phyloP scores from a whole-genome alignment of 2,113 vertebrate species.

The Falcunculus frontatus region DNA sequence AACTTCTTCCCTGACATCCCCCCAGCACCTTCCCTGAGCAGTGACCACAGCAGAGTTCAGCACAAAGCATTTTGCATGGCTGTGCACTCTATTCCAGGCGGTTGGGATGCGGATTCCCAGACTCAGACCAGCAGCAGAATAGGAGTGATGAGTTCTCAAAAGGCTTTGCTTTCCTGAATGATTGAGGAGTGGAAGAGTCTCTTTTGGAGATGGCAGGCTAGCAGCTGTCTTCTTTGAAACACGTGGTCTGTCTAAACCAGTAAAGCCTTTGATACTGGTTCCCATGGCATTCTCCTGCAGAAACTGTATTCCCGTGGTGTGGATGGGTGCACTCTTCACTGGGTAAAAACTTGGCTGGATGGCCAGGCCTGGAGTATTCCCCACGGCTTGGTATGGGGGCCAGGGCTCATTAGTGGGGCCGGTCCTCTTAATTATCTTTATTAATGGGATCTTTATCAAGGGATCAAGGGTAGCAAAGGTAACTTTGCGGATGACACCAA shows the following conservation, averaged over 20 bases:
- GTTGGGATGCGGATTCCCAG: background rate
- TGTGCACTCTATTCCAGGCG: background rate
- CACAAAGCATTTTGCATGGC: accelerated
- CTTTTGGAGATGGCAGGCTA: background rate
- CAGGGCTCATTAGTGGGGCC: background rate
- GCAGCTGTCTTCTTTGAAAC: background rate
- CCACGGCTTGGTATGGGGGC: background rate
- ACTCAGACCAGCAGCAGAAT: background rate
- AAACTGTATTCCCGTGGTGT: background rate
- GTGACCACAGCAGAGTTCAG: background rate
- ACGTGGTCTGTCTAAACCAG: background rate
- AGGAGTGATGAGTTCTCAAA: background rate
- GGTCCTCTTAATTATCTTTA: background rate
- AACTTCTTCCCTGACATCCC: background rate
- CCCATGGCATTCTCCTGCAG: background rate
- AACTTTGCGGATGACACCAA: background rate
- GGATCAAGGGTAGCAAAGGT: background rate
- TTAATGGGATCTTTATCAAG: background rate
- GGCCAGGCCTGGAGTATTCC: background rate
- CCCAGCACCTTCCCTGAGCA: background rate
- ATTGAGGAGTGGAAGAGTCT: background rate
- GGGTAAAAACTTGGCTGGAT: background rate
- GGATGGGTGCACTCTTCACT: background rate
- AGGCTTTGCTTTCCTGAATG: background rate
- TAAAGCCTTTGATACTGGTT: background rate